Conservation (phyloP, 2,113 vertebrate genomes). For the Phyllostomus discolor region DNA sequence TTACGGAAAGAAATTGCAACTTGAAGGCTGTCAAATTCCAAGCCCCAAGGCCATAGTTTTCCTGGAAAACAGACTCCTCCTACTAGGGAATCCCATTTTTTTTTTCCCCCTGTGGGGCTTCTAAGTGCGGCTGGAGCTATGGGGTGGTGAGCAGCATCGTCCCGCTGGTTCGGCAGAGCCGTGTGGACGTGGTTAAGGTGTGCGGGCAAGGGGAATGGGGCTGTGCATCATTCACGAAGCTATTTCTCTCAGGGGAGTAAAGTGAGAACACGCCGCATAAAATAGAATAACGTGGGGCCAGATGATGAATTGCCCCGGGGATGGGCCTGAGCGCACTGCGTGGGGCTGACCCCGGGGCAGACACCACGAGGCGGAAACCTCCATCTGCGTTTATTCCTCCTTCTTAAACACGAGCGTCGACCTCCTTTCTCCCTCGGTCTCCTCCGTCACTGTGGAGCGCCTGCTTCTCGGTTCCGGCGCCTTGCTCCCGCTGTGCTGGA, state of each 20-base stretch:
- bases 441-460: not conserved
- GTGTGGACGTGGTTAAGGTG: not conserved
- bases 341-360: not conserved
- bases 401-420: rapidly evolving
- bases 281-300: not conserved
- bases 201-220: not conserved
- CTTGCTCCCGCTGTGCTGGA: not conserved
- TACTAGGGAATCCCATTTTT: not conserved
- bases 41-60: not conserved
- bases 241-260: not conserved
- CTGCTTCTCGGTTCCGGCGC: not conserved
- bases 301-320: not conserved
- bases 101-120: not conserved
- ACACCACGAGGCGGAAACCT: not conserved
- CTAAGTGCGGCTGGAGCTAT: not conserved
- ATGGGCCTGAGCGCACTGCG: rapidly evolving
- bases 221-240: rapidly evolving
- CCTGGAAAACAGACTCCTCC: not conserved
- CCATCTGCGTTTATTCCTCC: not conserved
- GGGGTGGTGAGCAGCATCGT: too few relatives aligned
- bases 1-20: not conserved
- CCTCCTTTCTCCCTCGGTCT: rapidly evolving
- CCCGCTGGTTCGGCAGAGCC: not conserved
- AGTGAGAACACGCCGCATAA: not conserved
- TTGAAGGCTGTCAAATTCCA: not conserved